A percentile compares a stretch with the other conserved stretches of the same genome.
These are phyloP conservation scores for Streptopelia turtur DNA, from an alignment of 2,797 vertebrate species.

Conservation along the genomic window DNA sequence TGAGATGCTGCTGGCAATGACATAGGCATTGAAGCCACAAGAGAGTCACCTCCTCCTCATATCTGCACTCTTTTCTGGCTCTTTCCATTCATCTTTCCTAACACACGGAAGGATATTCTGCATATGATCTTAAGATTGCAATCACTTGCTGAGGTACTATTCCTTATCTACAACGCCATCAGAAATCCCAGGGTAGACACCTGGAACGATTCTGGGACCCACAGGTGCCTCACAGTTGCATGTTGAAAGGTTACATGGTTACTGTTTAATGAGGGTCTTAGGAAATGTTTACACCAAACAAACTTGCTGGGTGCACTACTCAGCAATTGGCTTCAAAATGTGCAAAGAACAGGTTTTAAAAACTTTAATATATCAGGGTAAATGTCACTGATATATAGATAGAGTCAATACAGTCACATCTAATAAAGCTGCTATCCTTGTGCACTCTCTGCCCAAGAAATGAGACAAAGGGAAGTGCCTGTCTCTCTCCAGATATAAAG, in stretches of 20 bases:
- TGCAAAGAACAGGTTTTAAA: neutral
- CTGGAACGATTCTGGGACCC: fast-evolving
- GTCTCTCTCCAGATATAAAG: neutral
- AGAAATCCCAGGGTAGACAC: neutral
- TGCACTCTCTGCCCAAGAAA: neutral
- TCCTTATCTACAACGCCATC: neutral
- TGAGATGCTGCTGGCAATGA: neutral
- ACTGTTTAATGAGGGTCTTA: neutral
- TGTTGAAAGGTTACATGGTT: neutral
- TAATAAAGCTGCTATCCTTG: neutral
- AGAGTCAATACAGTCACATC: neutral
- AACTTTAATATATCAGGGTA: neutral
- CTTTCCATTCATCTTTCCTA: neutral
- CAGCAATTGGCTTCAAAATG: neutral
- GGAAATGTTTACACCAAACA: neutral
- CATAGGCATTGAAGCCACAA: neutral
- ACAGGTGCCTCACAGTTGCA: neutral
- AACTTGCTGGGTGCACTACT: neutral
- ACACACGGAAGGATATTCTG: neutral
- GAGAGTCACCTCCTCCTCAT: neutral
- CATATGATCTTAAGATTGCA: neutral
- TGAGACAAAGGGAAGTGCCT: neutral
- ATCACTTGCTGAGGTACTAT: neutral
- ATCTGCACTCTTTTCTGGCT: neutral
- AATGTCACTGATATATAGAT: neutral